phyloP scores from a whole-genome alignment of 2,888 invertebrate genomes.

The Drosophila algonquin region DNA sequence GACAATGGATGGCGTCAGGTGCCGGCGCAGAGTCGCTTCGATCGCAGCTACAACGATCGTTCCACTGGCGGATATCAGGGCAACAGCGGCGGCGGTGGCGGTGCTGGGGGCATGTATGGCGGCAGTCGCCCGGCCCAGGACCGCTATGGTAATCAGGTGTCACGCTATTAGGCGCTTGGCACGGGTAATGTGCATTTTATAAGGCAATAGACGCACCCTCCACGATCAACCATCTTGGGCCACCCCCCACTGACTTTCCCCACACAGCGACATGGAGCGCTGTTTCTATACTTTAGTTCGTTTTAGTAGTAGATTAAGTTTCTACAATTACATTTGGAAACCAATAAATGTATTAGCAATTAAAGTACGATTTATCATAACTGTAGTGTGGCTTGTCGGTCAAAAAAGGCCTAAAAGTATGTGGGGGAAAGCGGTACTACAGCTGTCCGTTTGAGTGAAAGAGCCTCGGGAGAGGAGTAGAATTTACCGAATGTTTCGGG shows the following conservation, averaged over 20 bases:
- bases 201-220: conserved; percentile 8
- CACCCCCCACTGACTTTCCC: conserved; percentile 19
- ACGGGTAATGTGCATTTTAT: conserved; percentile 23
- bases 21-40: conserved; percentile 82
- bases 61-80: conserved; percentile 77
- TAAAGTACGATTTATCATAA: background rate
- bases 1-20: conserved; percentile 82
- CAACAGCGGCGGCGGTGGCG: conserved; percentile 60
- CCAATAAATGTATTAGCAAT: conserved; percentile 50
- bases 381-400: too few species aligned
- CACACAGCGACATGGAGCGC: conserved; percentile 22
- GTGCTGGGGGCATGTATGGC: conserved; percentile 73
- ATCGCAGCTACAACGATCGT: conserved; percentile 84
- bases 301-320: conserved; percentile 61
- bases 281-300: conserved; percentile 42
- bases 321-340: conserved; percentile 56
- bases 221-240: background rate
- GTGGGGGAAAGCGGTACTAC: too few species aligned
- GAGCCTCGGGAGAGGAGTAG: too few species aligned
- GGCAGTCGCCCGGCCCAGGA: conserved; percentile 80
- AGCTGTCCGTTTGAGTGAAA: too few species aligned
- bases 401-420: too few species aligned
- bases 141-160: conserved; percentile 82
- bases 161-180: conserved; percentile 75
- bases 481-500: too few species aligned